A percentile compares a stretch with the other conserved stretches of the same genome.
Evolutionary conservation across 2,113 vertebrate genomes (phyloP).

Genomic region (Eleginops maclovinus): DNA sequence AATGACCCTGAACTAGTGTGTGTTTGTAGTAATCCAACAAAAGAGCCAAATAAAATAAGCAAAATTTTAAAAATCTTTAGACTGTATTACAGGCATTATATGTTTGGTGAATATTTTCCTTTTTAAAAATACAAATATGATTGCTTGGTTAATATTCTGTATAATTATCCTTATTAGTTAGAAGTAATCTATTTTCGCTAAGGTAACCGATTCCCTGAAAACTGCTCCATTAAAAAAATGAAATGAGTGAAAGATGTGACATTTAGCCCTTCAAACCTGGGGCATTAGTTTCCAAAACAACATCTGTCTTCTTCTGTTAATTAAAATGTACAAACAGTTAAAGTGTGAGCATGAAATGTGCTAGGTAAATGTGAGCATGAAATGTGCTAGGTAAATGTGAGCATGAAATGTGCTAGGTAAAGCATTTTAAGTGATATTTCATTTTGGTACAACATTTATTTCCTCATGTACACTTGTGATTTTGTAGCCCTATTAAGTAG

Average conservation of each 20-base stretch:
- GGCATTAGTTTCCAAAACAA: not conserved
- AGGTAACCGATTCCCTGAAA: slow-evolving; percentile 21
- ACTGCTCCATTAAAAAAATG: slow-evolving; percentile 17
- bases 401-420: slow-evolving; percentile 5
- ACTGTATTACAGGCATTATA: slow-evolving; percentile 4
- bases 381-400: slow-evolving; percentile 14
- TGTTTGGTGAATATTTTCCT: slow-evolving; percentile 20
- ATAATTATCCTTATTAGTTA: not conserved
- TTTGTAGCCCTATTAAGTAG: not conserved
- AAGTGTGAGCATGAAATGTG: slow-evolving; percentile 11
- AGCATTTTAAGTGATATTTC: slow-evolving; percentile 6
- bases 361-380: not conserved
- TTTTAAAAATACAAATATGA: not conserved
- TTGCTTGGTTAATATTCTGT: slow-evolving; percentile 1
- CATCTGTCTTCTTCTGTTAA: not conserved
- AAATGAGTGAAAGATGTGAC: slow-evolving; percentile 4
- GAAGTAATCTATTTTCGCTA: slow-evolving; percentile 12
- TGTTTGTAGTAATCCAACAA: slow-evolving; percentile 4
- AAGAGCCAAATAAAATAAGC: not conserved
- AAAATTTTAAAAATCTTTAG: not conserved
- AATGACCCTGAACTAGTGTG: too few species aligned
- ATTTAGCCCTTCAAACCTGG: not conserved
- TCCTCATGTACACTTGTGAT: not conserved
- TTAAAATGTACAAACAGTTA: slow-evolving; percentile 8
- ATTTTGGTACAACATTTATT: slow-evolving; percentile 25